These are phyloP conservation scores for Orthochromis malagaraziensis DNA, from an alignment of 2,113 vertebrate genomes.

Conservation along the genomic window DNA sequence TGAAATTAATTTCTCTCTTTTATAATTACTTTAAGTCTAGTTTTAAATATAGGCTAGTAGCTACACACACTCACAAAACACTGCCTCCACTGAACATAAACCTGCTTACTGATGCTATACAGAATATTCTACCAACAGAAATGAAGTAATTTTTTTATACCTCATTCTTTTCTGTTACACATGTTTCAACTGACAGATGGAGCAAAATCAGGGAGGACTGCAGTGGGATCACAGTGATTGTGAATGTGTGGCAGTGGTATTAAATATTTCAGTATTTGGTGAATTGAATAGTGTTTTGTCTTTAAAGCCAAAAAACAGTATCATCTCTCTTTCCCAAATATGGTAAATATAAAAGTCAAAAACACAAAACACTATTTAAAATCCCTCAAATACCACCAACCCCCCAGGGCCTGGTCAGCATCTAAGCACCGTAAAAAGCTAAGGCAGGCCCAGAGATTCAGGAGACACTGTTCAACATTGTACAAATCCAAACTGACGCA, in stretches of 20 bases:
- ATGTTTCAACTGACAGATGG: neutral
- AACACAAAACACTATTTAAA: neutral
- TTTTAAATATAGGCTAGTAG: neutral
- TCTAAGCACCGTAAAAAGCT: neutral
- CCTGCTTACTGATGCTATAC: fast-evolving
- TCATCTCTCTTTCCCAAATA: neutral
- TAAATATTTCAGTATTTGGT: neutral
- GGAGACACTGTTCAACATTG: neutral
- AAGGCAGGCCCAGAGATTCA: neutral
- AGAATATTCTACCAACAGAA: neutral
- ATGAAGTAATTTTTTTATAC: fast-evolving
- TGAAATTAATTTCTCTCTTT: fast-evolving
- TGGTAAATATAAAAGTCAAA: neutral
- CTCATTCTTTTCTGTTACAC: fast-evolving
- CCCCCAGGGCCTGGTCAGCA: neutral
- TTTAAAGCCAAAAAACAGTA: neutral
- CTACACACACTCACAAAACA: neutral
- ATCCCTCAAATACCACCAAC: fast-evolving
- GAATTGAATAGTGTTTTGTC: neutral
- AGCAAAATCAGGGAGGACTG: neutral
- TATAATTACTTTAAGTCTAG: neutral
- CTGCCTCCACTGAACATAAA: neutral
- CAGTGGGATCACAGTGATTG: neutral
- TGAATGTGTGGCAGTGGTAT: neutral
- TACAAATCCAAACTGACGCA: neutral